Conservation (phyloP, 2,797 vertebrate genomes). For the Rhinella marina region DNA sequence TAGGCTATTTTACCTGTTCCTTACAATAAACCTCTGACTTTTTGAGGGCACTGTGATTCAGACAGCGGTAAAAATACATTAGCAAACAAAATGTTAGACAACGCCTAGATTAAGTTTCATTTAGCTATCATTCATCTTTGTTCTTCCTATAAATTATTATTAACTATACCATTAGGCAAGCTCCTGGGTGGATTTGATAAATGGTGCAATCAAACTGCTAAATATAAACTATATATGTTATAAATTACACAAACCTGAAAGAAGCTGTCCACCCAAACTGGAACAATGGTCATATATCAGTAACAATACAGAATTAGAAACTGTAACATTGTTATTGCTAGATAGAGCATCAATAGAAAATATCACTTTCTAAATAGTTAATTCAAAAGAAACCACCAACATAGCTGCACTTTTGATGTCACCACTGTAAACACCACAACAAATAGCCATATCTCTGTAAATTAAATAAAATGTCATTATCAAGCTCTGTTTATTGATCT, state of each 20-base stretch:
- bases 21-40: constrained; percentile 45
- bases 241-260: neutral
- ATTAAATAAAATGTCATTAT: no score
- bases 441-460: no score
- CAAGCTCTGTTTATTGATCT: no score
- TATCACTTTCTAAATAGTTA: neutral
- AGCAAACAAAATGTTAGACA: neutral
- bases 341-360: neutral
- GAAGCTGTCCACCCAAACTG: neutral
- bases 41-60: constrained; percentile 44
- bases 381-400: no score
- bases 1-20: constrained; percentile 6
- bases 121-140: constrained; percentile 5
- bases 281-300: neutral
- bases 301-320: neutral
- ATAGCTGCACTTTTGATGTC: no score
- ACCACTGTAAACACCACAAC: no score
- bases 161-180: constrained; percentile 21
- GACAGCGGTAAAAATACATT: neutral
- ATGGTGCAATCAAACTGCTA: constrained; percentile 17
- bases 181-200: constrained; percentile 17
- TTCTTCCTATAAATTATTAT: neutral
- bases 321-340: no score
- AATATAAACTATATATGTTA: neutral
- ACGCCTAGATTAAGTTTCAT: neutral